Percentiles rank a stretch among this genome's conserved stretches.
These are phyloP conservation scores for Arvicanthis niloticus DNA, from an alignment of 2,113 vertebrate genomes.

Conservation along the genomic window DNA sequence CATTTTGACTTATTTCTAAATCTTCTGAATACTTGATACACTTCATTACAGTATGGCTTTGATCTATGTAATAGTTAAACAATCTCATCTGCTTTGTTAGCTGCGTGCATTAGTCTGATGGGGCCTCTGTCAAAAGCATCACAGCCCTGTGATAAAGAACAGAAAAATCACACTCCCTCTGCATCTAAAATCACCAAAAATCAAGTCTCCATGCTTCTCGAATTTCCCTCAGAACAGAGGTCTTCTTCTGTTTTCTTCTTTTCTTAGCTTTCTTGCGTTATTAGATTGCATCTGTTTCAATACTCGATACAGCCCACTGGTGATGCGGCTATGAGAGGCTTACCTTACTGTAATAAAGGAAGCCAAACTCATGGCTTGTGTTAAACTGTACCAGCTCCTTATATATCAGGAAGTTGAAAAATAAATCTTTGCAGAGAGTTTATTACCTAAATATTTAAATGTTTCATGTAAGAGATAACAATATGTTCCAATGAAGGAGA, in stretches of 20 bases:
- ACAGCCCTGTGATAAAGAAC: not conserved
- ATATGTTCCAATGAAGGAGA: constrained; percentile 38
- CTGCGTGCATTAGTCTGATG: not conserved
- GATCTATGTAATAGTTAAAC: not conserved
- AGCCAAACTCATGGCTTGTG: not conserved
- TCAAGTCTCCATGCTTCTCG: not conserved
- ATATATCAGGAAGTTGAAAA: constrained; percentile 9
- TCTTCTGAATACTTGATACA: constrained; percentile 32
- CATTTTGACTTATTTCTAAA: not conserved
- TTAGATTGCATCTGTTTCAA: not conserved
- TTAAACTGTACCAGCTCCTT: not conserved
- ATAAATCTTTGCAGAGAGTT: constrained; percentile 8
- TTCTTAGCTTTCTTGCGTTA: not conserved
- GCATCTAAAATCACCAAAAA: not conserved
- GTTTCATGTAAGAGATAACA: not conserved
- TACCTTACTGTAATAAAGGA: not conserved
- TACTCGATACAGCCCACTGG: not conserved
- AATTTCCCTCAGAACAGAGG: not conserved
- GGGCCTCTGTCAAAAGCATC: not conserved
- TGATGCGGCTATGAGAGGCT: not conserved
- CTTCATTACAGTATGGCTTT: constrained; percentile 34
- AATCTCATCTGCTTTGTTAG: not conserved
- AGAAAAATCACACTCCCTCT: not conserved
- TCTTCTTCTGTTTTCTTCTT: not conserved
- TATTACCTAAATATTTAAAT: constrained; percentile 14